Base-by-base conservation (phyloP, 2,888 invertebrate genomes). In the Ganaspis brasiliensis region DNA sequence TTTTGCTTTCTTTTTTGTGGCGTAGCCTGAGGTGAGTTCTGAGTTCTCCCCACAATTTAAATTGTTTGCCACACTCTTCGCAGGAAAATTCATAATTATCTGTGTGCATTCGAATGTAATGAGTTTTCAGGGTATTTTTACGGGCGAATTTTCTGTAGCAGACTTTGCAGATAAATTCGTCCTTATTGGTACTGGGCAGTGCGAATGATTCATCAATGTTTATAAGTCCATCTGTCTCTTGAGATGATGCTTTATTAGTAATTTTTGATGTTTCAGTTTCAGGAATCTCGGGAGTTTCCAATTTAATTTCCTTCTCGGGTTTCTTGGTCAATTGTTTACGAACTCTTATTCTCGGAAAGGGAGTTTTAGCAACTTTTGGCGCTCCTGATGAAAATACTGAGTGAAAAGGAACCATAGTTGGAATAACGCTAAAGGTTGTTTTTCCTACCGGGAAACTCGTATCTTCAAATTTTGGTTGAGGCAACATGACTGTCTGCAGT, bases 31-130 rank as follows among this genome's bases (percentile, higher is more conserved):
- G 52, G 73, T 89, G 88, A 67, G 84, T 86, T 71, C 86, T 88
- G 0, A 87, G 61, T 40, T 89, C 84, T 83, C 83, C 84, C 52
- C 86, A 86, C 79, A 88, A 83, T 67, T 88, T 88, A 70, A 88
- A 89, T 4, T 83, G 82, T 52, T 88, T 87, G 0, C 84, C 84
- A 19, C 88, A 89, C n/a, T 86, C 83, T 21, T 86, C 86, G 71
- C 88, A 89, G 6, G 84, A 84, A 77, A 85, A 88, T 31, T 84
- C 84, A 52, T 85, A 87, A 21, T 87, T 87, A 14, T 83, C 83
- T 0, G 86, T 87, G 73, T 88, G 88, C 9, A 78, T 84, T 10
- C 87, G 79, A 21, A 87, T 85, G 52, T 82, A 84, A 67, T 89
- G 89, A 0, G 83, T 79, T 61, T 87, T 88, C 4, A 87, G 63